Conservation (phyloP, 2,113 vertebrate genomes). For the Rattus rattus region DNA sequence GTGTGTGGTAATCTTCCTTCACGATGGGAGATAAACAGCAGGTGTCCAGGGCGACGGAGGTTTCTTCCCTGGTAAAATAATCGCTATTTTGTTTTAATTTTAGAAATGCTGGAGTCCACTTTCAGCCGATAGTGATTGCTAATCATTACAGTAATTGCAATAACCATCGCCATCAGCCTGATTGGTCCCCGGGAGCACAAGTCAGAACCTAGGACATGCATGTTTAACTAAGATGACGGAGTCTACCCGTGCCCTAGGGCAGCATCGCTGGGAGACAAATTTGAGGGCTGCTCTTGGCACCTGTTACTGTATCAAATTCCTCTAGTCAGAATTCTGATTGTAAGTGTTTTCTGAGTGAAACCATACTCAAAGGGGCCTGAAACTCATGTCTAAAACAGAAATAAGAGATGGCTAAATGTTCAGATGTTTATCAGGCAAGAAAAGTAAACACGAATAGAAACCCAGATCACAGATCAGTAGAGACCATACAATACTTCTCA, state of each 20-base stretch:
- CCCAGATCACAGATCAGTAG: background rate
- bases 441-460: conserved; percentile 31
- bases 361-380: conserved; percentile 43
- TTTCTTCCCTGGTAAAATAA: background rate
- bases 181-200: conserved; percentile 1
- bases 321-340: conserved; percentile 60
- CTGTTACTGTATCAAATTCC: conserved; percentile 64
- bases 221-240: conserved; percentile 63
- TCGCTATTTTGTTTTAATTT: conserved; percentile 48
- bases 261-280: conserved; percentile 50
- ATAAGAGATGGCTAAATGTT: conserved; percentile 4
- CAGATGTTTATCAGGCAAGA: conserved; percentile 28
- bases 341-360: conserved; percentile 73
- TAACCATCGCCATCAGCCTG: conserved; percentile 64
- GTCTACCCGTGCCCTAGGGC: conserved; percentile 51
- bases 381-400: conserved; percentile 51
- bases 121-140: conserved; percentile 64
- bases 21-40: conserved; percentile 32
- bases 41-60: conserved; percentile 52
- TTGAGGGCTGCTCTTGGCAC: conserved; percentile 54
- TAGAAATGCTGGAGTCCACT: conserved; percentile 24
- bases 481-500: background rate
- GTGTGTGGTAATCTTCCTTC: conserved; percentile 39
- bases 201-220: conserved; percentile 50
- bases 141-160: conserved; percentile 68